These are phyloP conservation scores for Phoenicopterus ruber DNA, from an alignment of 2,113 vertebrate species.

Conservation along the genomic window DNA sequence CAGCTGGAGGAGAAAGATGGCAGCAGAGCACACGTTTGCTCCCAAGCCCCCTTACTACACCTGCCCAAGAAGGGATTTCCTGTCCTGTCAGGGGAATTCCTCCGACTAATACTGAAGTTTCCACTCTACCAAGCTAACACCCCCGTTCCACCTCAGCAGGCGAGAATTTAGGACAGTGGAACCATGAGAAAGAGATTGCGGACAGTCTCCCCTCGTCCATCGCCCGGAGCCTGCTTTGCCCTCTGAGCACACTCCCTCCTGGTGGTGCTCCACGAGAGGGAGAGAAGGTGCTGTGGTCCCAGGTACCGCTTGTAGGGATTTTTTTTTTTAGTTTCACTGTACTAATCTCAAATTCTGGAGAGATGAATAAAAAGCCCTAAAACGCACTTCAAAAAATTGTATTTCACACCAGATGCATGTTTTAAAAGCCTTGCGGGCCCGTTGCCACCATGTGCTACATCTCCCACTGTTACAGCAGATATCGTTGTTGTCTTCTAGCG, in stretches of 20 bases:
- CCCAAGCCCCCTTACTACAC: background rate
- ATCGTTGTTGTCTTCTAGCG: fast-evolving
- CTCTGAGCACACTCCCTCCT: background rate
- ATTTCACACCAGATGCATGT: background rate
- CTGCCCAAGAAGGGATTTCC: background rate
- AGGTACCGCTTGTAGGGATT: background rate
- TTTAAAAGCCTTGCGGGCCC: background rate
- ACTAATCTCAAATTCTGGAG: background rate
- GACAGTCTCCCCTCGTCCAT: background rate
- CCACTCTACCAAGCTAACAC: background rate
- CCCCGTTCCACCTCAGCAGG: background rate
- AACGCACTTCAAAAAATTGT: background rate
- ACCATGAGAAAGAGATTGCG: background rate
- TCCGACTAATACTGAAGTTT: background rate
- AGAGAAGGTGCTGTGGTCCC: background rate
- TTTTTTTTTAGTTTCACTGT: background rate
- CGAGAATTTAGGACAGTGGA: background rate
- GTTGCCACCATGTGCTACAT: background rate
- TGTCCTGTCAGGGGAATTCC: background rate
- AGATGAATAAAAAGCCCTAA: background rate
- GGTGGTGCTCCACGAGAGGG: background rate
- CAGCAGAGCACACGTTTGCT: background rate
- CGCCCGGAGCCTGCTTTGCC: background rate
- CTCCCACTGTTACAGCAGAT: background rate
- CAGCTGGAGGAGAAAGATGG: background rate